These are phyloP conservation scores for Heliconius melpomene DNA, from an alignment of 1,140 invertebrate species.

Conservation along the genomic window DNA sequence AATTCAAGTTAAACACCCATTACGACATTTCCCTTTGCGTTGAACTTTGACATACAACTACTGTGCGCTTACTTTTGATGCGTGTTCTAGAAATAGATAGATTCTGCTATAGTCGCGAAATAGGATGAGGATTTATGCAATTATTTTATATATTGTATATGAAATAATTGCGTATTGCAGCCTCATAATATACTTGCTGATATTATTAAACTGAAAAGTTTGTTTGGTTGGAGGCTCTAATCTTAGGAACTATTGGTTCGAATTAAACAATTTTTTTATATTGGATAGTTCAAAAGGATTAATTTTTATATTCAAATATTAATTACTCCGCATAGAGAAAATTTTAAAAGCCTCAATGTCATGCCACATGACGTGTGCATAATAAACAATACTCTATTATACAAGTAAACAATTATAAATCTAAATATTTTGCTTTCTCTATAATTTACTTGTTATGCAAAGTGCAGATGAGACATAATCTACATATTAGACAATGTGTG, in stretches of 20 bases:
- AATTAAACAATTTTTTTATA: too few species aligned
- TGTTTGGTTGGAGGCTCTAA: too few species aligned
- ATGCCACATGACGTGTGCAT: too few species aligned
- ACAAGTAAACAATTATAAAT: neutral
- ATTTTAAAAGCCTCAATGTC: too few species aligned
- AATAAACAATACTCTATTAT: neutral
- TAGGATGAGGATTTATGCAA: neutral
- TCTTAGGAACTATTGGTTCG: too few species aligned
- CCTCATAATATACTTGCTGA: too few species aligned
- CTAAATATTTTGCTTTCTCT: neutral
- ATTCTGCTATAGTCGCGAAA: neutral
- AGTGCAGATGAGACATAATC: neutral
- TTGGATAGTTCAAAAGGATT: too few species aligned
- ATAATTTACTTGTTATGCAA: neutral
- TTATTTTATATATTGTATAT: neutral
- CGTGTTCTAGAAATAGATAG: neutral
- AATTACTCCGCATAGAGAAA: too few species aligned
- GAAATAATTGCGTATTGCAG: too few species aligned
- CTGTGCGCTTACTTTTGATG: slow-evolving; percentile 1
- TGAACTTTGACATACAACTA: slow-evolving; percentile 19
- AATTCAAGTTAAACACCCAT: slow-evolving; percentile 21
- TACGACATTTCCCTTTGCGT: slow-evolving; percentile 13
- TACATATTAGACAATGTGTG: neutral
- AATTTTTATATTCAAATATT: too few species aligned
- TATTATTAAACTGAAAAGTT: too few species aligned